Evolutionary conservation across 2,113 vertebrate species (phyloP), one percentile per base, ranked within the genome.

Genomic region (Atlantisia rogersi): DNA sequence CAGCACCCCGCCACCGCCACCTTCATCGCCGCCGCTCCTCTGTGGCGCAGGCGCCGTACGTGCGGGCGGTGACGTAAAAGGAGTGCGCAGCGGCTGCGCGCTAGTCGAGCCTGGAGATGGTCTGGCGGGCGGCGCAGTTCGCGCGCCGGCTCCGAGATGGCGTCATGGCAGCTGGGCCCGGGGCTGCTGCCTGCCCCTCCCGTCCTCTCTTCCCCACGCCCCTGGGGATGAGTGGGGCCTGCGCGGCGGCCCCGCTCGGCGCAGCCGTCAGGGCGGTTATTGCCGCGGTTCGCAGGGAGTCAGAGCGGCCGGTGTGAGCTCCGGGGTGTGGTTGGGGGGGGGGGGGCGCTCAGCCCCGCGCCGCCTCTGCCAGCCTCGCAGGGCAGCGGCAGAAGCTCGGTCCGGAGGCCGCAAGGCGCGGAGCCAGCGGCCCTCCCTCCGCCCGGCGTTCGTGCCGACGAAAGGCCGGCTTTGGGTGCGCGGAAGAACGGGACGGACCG

Each of bases 1-100:
- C 99, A 99, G 90, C 99, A 99, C 35, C 99, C 99, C 20, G 99
- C 99, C 40, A 99, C 99, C 12, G 99, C 99, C 83, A 99, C 98
- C 97, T 99, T 99, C 99, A 99, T 99, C 71, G 75, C 97, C 86
- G 12, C 59, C 37, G 22, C 50, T 26, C 22, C 11, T 2, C 14
- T 28, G 2, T 7, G 5, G 63, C 62, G 48, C 65, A 58, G 11
- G 20, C 73, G 67, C 70, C 46, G 79, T 48, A 21, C 20, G 48
- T 6, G 48, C 48, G 48, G 21, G 21, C 11, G 21, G 20, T 48
- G 48, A 22, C 48, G 48, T 48, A 48, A 48, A 21, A 20, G 48
- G 48, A 10, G 48, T 22, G 48, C 48, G 62, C 53, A 22, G 48
- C 48, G 62, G 42, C 52, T 39, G 70, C 42, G 71, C 63, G 4